Evolutionary conservation across 1,140 invertebrate species (phyloP).

Genomic region (Carposina sasakii): DNA sequence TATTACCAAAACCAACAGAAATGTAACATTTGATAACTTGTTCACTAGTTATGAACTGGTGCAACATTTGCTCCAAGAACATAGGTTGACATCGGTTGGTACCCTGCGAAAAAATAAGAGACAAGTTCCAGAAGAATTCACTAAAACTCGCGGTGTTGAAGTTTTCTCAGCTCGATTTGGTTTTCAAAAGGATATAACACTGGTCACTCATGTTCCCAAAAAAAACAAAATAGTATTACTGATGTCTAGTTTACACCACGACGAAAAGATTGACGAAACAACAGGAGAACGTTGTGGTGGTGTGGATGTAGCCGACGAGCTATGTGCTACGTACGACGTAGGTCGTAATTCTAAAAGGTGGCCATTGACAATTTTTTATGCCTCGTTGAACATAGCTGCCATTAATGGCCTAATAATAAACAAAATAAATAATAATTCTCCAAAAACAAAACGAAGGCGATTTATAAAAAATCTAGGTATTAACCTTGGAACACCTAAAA

Average conservation of each 20-base stretch:
- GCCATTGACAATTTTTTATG: slow-evolving; percentile 41
- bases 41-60: slow-evolving; percentile 32
- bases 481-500: not conserved
- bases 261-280: slow-evolving; percentile 12
- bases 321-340: slow-evolving; percentile 36
- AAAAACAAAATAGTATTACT: slow-evolving; percentile 32
- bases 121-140: slow-evolving; percentile 36
- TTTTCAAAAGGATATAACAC: slow-evolving; percentile 25
- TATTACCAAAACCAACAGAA: slow-evolving; percentile 26
- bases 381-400: slow-evolving; percentile 36
- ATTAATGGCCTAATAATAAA: slow-evolving; percentile 30
- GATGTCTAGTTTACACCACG: slow-evolving; percentile 22
- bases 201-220: slow-evolving; percentile 35
- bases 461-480: not conserved
- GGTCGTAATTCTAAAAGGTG: slow-evolving; percentile 27
- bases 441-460: not conserved
- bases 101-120: slow-evolving; percentile 65
- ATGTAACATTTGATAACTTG: slow-evolving; percentile 21
- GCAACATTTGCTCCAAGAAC: slow-evolving; percentile 29
- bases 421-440: slow-evolving; percentile 3
- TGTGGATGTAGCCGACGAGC: slow-evolving; percentile 49
- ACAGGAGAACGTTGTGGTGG: slow-evolving; percentile 32
- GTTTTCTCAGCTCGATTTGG: slow-evolving; percentile 19
- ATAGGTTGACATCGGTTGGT: slow-evolving; percentile 44
- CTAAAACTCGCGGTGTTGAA: not conserved